A percentile compares a stretch with the other conserved stretches of the same genome.
These are phyloP conservation scores for Watsonalla binaria DNA, from an alignment of 2,888 invertebrate genomes.

Conservation along the genomic window DNA sequence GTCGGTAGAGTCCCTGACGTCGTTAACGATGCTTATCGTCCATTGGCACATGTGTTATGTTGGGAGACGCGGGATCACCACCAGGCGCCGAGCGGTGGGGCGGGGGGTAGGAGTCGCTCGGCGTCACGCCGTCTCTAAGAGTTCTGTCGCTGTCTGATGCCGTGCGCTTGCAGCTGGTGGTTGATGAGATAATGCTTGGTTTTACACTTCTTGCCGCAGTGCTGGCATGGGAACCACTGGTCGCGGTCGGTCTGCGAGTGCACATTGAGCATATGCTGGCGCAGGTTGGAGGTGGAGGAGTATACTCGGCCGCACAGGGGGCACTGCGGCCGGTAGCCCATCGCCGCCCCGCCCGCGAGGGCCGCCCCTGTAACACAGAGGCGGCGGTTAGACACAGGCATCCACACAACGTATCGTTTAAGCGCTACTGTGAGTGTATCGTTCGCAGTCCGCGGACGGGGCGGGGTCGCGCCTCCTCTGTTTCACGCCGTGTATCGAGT, in stretches of 20 bases:
- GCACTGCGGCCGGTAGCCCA: slow-evolving; percentile 81
- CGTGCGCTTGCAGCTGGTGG: slow-evolving; percentile 86
- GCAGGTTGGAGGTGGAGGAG: slow-evolving; percentile 85
- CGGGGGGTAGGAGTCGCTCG: slow-evolving; percentile 40
- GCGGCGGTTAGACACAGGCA: slow-evolving; percentile 74
- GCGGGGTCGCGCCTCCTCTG: slow-evolving; percentile 75
- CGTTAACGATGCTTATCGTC: slow-evolving; percentile 9
- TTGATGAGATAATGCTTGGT: slow-evolving; percentile 88
- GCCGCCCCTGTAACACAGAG: slow-evolving; percentile 83
- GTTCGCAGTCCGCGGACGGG: slow-evolving; percentile 49
- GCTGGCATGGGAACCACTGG: slow-evolving; percentile 84
- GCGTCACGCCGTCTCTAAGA: slow-evolving; percentile 69
- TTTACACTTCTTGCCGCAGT: slow-evolving; percentile 87
- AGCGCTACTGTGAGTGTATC: slow-evolving; percentile 67
- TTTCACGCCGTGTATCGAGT: slow-evolving; percentile 83
- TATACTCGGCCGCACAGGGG: slow-evolving; percentile 85
- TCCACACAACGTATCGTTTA: slow-evolving; percentile 42
- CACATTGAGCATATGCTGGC: slow-evolving; percentile 87
- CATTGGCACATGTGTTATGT: slow-evolving; percentile 34
- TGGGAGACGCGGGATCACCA: slow-evolving; percentile 22
- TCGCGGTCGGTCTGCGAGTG: slow-evolving; percentile 84
- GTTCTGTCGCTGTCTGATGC: slow-evolving; percentile 83
- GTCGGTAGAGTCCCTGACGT: slow-evolving; percentile 26
- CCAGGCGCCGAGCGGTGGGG: slow-evolving; percentile 41
- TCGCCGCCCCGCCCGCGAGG: slow-evolving; percentile 75